phyloP scores from a whole-genome alignment of 2,113 vertebrate genomes.

The Zosterops pallidus region DNA sequence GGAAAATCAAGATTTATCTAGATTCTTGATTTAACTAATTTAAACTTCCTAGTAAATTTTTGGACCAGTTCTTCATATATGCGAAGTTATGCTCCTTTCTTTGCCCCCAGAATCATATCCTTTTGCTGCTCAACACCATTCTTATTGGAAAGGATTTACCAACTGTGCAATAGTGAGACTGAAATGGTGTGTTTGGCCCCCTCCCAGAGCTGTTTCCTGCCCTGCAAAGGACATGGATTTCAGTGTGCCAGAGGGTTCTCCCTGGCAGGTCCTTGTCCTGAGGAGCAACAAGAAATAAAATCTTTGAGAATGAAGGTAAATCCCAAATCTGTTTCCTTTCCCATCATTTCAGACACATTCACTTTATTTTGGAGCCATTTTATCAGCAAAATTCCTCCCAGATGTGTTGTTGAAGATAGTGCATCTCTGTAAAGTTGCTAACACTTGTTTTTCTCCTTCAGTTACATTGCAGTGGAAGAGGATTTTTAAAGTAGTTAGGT shows the following conservation, averaged over 20 bases:
- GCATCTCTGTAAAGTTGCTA: not conserved
- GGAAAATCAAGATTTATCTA: not conserved
- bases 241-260: not conserved
- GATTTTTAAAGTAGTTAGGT: not conserved
- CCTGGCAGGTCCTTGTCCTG: not conserved
- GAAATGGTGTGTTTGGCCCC: not conserved
- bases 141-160: not conserved
- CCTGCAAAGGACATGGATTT: accelerated
- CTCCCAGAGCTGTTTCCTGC: not conserved
- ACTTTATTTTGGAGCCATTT: not conserved
- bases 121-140: not conserved
- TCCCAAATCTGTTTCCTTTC: not conserved
- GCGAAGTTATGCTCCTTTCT: not conserved
- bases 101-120: not conserved
- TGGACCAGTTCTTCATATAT: not conserved
- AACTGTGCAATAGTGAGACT: not conserved
- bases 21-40: not conserved
- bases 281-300: not conserved
- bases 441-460: not conserved
- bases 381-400: not conserved
- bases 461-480: not conserved
- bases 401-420: not conserved
- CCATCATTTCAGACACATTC: not conserved
- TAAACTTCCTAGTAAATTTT: not conserved
- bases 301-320: not conserved